Conservation (phyloP, 2,113 vertebrate genomes). For the Sinocyclocheilus anshuiensis region DNA sequence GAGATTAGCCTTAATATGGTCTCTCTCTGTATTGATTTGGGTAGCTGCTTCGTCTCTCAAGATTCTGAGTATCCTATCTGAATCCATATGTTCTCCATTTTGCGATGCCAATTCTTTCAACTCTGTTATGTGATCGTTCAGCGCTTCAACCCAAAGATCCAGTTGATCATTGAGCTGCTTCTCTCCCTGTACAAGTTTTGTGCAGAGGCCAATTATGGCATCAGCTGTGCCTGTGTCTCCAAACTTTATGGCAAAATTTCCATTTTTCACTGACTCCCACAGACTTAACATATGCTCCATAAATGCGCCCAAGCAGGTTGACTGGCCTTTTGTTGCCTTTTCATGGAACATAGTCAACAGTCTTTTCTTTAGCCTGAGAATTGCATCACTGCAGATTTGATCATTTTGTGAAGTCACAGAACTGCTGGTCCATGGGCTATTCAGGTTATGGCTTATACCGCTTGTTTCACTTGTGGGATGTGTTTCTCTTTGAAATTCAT, state of each 20-base stretch:
- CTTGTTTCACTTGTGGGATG: constrained; percentile 23
- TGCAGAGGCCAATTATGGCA: constrained; percentile 66
- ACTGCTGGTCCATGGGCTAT: constrained; percentile 19
- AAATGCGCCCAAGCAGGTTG: constrained; percentile 61
- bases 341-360: constrained; percentile 64
- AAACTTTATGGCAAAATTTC: constrained; percentile 65
- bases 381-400: constrained; percentile 60
- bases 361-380: constrained; percentile 66
- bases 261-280: constrained; percentile 69
- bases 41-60: constrained; percentile 61
- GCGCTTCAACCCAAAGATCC: constrained; percentile 62
- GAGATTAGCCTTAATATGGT: constrained; percentile 56
- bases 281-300: constrained; percentile 59
- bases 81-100: constrained; percentile 5
- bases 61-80: constrained; percentile 51
- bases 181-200: constrained; percentile 66
- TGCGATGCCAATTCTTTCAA: constrained; percentile 53
- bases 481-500: constrained; percentile 3
- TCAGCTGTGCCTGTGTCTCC: constrained; percentile 63
- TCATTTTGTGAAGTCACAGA: constrained; percentile 62
- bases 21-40: constrained; percentile 60
- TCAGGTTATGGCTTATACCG: neutral
- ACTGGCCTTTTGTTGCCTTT: constrained; percentile 50
- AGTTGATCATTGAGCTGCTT: constrained; percentile 61
- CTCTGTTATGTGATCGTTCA: constrained; percentile 62